These are phyloP conservation scores for Thecocarcelia acutangulata DNA, from an alignment of 2,888 invertebrate species.

Conservation along the genomic window DNA sequence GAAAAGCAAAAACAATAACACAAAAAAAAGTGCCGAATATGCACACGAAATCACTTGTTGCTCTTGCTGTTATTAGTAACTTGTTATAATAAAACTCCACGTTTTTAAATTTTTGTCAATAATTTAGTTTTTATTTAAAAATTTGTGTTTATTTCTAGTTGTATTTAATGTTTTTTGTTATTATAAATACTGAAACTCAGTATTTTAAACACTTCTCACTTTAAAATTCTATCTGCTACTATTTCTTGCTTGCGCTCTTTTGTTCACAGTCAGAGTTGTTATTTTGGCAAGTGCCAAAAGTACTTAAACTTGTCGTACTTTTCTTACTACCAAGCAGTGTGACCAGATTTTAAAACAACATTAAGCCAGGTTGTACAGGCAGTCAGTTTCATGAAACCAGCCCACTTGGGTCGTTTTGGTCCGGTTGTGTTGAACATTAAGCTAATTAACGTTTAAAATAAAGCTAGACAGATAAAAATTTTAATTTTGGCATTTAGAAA, in stretches of 20 bases:
- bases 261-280: constrained; percentile 32
- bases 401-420: no score
- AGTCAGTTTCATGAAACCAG: no score
- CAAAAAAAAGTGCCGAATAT: constrained; percentile 40
- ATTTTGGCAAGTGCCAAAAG: neutral
- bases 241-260: constrained; percentile 49
- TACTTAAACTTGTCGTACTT: neutral
- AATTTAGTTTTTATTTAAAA: neutral
- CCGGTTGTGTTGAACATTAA: no score
- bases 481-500: no score
- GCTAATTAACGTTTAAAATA: no score
- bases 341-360: no score
- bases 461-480: no score
- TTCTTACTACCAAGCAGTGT: neutral
- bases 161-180: constrained; percentile 25
- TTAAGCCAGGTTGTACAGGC: no score
- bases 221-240: constrained; percentile 58
- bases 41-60: constrained; percentile 61
- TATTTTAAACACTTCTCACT: constrained; percentile 47
- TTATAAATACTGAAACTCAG: constrained; percentile 1
- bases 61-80: constrained; percentile 1
- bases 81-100: neutral
- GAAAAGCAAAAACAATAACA: constrained; percentile 15
- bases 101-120: neutral
- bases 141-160: neutral